Conservation (phyloP, 2,113 vertebrate genomes). For the Pampusana beccarii region DNA sequence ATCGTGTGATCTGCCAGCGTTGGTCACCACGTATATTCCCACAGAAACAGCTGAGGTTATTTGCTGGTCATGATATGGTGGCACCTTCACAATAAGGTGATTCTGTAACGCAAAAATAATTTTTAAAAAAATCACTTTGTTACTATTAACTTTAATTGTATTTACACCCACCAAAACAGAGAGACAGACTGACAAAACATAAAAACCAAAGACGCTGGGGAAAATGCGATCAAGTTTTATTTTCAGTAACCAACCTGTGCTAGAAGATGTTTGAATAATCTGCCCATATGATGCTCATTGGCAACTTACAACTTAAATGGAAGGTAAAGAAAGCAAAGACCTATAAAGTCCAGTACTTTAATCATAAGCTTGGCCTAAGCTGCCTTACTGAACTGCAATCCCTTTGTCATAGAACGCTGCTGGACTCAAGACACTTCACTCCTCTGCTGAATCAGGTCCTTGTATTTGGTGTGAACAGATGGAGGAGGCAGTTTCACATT, state of each 20-base stretch:
- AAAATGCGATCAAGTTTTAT: background rate
- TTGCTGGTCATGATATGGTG: constrained; percentile 90
- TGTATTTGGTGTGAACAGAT: background rate
- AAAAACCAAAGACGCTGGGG: background rate
- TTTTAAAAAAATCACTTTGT: background rate
- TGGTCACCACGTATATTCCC: constrained; percentile 94
- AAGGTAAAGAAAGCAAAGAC: background rate
- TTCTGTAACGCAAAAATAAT: constrained; percentile 79
- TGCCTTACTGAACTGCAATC: background rate
- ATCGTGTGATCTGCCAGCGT: constrained; percentile 95
- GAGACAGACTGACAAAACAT: background rate
- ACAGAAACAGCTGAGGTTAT: constrained; percentile 90
- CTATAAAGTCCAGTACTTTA: background rate
- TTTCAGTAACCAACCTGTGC: background rate
- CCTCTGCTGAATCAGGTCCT: background rate
- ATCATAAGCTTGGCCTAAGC: background rate
- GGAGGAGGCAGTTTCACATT: background rate
- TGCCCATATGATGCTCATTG: background rate
- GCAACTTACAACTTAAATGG: background rate
- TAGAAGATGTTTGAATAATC: background rate
- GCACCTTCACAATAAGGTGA: constrained; percentile 97
- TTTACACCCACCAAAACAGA: background rate
- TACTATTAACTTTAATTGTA: background rate
- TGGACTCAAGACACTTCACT: background rate
- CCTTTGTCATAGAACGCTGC: background rate